Evolutionary conservation across 2,797 vertebrate genomes (phyloP), one percentile per base, ranked within the genome.

Genomic region (Luscinia megarhynchos): DNA sequence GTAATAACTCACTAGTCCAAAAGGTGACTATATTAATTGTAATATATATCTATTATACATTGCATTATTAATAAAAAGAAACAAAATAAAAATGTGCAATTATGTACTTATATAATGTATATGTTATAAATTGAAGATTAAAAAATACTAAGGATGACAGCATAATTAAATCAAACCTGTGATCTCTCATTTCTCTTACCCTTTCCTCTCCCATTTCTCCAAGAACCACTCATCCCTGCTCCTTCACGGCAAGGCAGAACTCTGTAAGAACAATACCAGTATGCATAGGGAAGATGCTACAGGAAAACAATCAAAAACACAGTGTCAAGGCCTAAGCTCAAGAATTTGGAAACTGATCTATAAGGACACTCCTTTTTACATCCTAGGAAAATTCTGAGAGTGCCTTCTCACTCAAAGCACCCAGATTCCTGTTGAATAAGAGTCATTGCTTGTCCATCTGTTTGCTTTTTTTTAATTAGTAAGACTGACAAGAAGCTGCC

Each of bases 401-500:
- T 87, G 55, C 64, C 53, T 95, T 95, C 86, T 95, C 83, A 58
- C 66, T 91, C n/a, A 36, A 43, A 87, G 53, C 0, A 0, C 59
- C 11, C 54, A 59, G 63, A 92, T 84, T 92, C 70, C 46, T 90
- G 61, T 92, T 95, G 93, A 95, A 69, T 94, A 93, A 91, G 87
- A 96, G 70, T 91, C 85, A 76, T 63, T 95, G 36, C 84, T 80
- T 80, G 61, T 93, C 90, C 95, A 95, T 96, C 94, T 97, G 95
- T 94, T 94, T 92, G 72, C 77, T 90, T 96, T 95, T 95, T 95
- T 94, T 93, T 58, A 95, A 96, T 94, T 93, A 93, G 68, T 86
- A 86, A 94, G 86, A 91, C 84, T 94, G 94, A 91, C 94, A 95
- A 96, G 93, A 94, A 91, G 36, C 95, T 86, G 87, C 89, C 70